Percentiles rank a stretch among this genome's conserved stretches.
These are phyloP conservation scores for Hucho hucho DNA, from an alignment of 2,113 vertebrate species.

Conservation along the genomic window DNA sequence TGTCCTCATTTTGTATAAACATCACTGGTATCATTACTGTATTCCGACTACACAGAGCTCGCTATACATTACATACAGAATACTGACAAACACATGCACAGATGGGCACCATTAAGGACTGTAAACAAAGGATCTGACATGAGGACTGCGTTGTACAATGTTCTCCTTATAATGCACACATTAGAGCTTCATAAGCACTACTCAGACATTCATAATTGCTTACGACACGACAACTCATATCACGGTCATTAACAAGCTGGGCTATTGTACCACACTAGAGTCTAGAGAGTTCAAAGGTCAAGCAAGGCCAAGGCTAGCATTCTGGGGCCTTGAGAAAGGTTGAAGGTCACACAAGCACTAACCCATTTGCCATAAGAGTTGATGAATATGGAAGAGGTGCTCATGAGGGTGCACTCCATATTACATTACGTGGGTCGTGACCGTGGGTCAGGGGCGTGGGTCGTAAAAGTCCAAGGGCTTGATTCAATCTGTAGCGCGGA, in stretches of 20 bases:
- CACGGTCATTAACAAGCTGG: conserved; percentile 16
- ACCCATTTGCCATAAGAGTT: conserved; percentile 13
- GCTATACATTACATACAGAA: conserved; percentile 23
- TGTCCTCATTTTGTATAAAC: conserved; percentile 36
- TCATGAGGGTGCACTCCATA: no score
- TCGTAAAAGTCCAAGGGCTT: no score
- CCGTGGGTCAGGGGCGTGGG: no score
- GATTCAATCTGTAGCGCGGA: no score
- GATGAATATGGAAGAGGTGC: no score
- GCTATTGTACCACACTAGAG: conserved; percentile 19
- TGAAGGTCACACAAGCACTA: conserved; percentile 5
- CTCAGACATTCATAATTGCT: conserved; percentile 29
- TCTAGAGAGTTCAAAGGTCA: background rate
- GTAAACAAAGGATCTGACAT: conserved; percentile 11
- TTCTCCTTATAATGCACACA: background rate
- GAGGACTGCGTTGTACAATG: conserved; percentile 22
- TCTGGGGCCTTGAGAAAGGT: conserved; percentile 3
- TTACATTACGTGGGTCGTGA: no score
- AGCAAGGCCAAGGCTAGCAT: background rate
- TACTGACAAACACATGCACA: conserved; percentile 47
- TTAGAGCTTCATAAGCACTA: conserved; percentile 17
- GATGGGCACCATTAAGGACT: conserved; percentile 10
- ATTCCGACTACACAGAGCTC: conserved; percentile 36
- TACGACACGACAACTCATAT: background rate
- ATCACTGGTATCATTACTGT: conserved; percentile 33